phyloP scores from a whole-genome alignment of 2,797 vertebrate genomes.

The Poeciliopsis turneri region DNA sequence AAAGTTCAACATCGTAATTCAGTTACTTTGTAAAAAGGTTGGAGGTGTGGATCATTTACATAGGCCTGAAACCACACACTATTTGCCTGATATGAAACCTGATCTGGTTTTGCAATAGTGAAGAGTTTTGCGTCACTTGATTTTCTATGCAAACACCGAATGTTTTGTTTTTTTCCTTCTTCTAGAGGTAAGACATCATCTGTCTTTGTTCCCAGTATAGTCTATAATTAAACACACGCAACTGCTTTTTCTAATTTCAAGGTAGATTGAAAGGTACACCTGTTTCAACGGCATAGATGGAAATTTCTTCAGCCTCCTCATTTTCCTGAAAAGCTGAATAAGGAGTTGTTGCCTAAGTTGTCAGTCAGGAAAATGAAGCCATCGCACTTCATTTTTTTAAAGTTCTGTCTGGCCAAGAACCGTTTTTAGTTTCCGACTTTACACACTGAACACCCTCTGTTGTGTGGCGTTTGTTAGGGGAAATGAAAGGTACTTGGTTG shows the following conservation, averaged over 20 bases:
- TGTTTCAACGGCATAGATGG: not conserved
- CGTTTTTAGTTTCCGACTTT: not conserved
- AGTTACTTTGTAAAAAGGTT: no score
- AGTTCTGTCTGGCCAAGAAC: not conserved
- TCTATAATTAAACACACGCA: not conserved
- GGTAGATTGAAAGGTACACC: not conserved
- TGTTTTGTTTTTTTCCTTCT: no score
- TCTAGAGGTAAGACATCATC: no score
- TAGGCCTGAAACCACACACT: no score
- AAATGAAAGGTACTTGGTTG: not conserved
- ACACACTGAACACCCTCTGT: not conserved
- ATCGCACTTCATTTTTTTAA: not conserved
- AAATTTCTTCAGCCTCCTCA: not conserved
- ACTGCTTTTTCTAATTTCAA: not conserved
- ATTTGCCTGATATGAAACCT: no score
- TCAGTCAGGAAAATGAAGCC: not conserved
- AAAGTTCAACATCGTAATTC: no score
- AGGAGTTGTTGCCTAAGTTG: not conserved
- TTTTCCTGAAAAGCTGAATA: not conserved
- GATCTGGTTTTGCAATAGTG: no score
- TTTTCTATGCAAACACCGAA: no score
- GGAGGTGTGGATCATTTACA: no score
- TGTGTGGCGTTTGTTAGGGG: not conserved
- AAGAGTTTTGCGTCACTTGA: no score
- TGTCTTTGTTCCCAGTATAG: not conserved